These are phyloP conservation scores for Aplodontia rufa DNA, from an alignment of 2,113 vertebrate genomes.

Conservation along the genomic window DNA sequence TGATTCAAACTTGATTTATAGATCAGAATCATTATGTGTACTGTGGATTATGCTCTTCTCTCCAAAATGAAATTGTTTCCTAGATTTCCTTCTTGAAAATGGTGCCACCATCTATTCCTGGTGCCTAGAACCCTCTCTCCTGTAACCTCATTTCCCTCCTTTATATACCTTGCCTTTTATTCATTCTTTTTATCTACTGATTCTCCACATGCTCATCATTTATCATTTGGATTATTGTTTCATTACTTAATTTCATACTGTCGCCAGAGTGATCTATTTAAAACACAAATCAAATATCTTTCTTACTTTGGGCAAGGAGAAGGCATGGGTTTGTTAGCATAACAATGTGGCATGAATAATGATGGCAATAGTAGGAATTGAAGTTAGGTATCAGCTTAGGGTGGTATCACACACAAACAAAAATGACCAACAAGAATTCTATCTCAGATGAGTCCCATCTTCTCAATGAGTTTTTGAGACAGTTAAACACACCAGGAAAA, in stretches of 20 bases:
- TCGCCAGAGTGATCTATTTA: slow-evolving; percentile 36
- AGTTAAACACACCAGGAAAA: neutral
- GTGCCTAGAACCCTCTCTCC: neutral
- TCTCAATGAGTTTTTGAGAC: neutral
- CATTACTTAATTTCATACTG: slow-evolving; percentile 41
- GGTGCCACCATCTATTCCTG: neutral
- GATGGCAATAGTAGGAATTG: neutral
- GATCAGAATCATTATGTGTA: neutral
- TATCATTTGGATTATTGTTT: slow-evolving; percentile 30
- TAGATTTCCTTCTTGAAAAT: neutral
- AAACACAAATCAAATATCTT: slow-evolving; percentile 28
- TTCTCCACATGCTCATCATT: neutral
- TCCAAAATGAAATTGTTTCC: neutral
- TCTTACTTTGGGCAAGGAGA: slow-evolving; percentile 2
- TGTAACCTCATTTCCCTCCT: neutral
- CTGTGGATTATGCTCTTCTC: neutral
- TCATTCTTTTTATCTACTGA: neutral
- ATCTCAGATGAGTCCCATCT: neutral
- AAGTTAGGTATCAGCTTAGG: neutral
- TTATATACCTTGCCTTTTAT: neutral
- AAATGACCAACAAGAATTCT: neutral
- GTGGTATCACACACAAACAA: neutral
- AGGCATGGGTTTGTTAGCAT: neutral
- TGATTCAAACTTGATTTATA: neutral
- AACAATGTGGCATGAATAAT: neutral